These are phyloP conservation scores for Urosaurus nigricauda DNA, from an alignment of 2,797 vertebrate genomes.

Conservation along the genomic window DNA sequence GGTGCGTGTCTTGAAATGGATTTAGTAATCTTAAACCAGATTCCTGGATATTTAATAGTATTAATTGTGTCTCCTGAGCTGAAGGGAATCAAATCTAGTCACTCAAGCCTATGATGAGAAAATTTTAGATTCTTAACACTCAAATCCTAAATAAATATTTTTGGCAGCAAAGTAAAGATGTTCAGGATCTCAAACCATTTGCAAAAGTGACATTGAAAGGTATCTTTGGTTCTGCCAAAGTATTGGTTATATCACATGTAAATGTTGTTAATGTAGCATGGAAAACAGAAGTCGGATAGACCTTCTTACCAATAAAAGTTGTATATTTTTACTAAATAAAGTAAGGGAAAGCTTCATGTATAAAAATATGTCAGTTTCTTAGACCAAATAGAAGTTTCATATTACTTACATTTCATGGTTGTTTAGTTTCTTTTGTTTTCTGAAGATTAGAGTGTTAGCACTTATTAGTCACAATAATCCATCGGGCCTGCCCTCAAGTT, in stretches of 20 bases:
- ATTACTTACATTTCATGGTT: neutral
- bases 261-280: neutral
- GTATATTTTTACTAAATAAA: neutral
- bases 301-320: neutral
- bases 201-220: neutral
- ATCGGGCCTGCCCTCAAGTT: no score
- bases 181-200: neutral
- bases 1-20: neutral
- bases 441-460: neutral
- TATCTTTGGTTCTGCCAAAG: neutral
- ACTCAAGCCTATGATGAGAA: neutral
- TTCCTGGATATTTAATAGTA: neutral
- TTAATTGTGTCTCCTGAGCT: neutral
- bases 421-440: neutral
- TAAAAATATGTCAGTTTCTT: neutral
- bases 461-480: neutral
- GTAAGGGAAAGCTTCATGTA: neutral
- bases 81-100: neutral
- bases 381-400: neutral
- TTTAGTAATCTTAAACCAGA: neutral
- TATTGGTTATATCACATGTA: neutral
- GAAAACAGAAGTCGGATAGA: neutral
- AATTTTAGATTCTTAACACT: neutral
- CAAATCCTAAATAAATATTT: neutral
- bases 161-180: neutral